Evolutionary conservation across 2,797 vertebrate species (phyloP), one percentile per base, ranked within the genome.

Genomic region (Sorex maritimensis): DNA sequence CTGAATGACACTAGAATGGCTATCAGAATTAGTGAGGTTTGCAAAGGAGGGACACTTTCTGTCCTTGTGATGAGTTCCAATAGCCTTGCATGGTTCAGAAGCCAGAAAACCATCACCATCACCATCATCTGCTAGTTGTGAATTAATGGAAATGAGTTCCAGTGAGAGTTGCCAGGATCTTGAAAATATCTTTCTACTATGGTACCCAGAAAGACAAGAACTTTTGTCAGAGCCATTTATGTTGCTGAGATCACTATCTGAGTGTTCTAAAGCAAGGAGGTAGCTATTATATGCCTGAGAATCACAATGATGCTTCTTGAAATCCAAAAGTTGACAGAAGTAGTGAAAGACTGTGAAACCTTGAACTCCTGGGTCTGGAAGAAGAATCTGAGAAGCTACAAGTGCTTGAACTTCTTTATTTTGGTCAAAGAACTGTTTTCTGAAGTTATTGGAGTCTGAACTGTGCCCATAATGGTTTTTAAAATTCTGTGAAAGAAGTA

Each of bases 341-440:
- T 88, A 98, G 92, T 95, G 95, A 85, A 98, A 94, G 92, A 98
- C 98, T 41, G 98, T 98, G 81, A 96, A 97, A 90, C 98, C 97
- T 72, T 92, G 28, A 34, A 98, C 69, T 88, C 71, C 73, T 30
- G 97, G 14, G 2, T 98, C 95, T 90, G 98, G 98, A 3, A 97
- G 94, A 96, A 98, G 74, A 86, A 98, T 97, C 92, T 98, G 98
- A 93, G 97, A 98, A 11, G 98, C 98, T 19, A 96, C 94, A 10
- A 98, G 94, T 8, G 69, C 94, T 84, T 93, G 97, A 6, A 55
- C 88, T 83, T 86, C 86, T 97, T 95, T 97, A 4, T 86, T 96
- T 88, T 7, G 86, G 81, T 74, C 93, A 92, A 52, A 89, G 92
- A 78, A 88, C 28, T 95, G 97, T 10, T 97, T 96, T 67, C 97